Base-by-base conservation (phyloP, 2,113 vertebrate genomes). In the Plecotus auritus region DNA sequence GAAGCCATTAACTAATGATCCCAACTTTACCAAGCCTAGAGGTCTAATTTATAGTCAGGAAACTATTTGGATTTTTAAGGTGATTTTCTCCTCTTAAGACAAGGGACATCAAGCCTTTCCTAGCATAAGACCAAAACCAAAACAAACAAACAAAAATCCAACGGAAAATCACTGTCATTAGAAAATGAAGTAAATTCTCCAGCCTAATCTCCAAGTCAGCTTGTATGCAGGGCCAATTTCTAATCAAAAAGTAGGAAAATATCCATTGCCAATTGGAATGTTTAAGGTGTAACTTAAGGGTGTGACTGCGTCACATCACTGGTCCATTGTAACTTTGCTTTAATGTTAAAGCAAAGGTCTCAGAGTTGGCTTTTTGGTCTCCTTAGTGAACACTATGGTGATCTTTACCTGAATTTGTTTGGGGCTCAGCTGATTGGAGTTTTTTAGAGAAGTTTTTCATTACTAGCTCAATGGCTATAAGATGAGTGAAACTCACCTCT, bases 1-100 rank as follows among this genome's bases (percentile, higher is more conserved):
- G 35, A 93, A 94, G n/a, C 72, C 35, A 93, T 91, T 88, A 78
- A 85, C 45, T 92, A 72, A 94, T 59, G n/a, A 94, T 64, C 32
- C n/a, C 77, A 78, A 67, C 32, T 82, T 51, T 30, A 66, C 13
- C 23, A 85, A 23, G 30, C 37, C 47, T 18, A 72, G n/a, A 93
- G 81, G 49, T 45, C 61, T 82, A 73, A 95, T 90, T 93, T 86
- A 84, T 45, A 87, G 22, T 70, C 32, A 78, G 32, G 37, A 49
- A 90, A 66, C 49, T 59, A 67, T 59, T 61, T 77, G 49, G 17
- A 72, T 30, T 77, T 85, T 85, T 35, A 84, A 93, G 40, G 86
- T 88, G 72, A 91, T 94, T 95, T 96, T 80, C 42, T 61, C 35
- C 35, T 85, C 49, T 93, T 87, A 47, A 54, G 26, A 80, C 45